Evolutionary conservation across 2,888 invertebrate species (phyloP).

Genomic region (Pyrrhosoma nymphula): DNA sequence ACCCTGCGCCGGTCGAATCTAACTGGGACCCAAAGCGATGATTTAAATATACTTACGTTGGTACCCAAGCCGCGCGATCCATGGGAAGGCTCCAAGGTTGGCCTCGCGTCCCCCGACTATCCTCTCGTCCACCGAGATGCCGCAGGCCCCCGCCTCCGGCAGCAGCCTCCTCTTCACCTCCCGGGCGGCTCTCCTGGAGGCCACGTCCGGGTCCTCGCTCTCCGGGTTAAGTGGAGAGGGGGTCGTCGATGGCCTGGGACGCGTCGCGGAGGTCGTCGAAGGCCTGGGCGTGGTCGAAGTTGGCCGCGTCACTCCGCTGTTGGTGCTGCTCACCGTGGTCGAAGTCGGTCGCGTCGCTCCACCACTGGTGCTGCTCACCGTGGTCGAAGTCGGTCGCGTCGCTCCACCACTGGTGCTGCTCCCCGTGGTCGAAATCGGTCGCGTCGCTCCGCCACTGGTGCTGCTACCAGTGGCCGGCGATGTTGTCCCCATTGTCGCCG

Average conservation of each 20-base stretch:
- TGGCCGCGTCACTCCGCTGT: not conserved
- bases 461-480: not conserved
- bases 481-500: not conserved
- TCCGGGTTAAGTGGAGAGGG: not conserved
- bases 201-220: not conserved
- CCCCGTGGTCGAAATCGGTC: not conserved
- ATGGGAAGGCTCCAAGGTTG: conserved; percentile 82
- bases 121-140: conserved; percentile 80
- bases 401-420: not conserved
- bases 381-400: not conserved
- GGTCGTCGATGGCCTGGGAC: not conserved
- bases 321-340: not conserved
- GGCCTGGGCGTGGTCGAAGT: not conserved
- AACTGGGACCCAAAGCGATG: too few relatives aligned
- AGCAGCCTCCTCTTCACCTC: conserved; percentile 80
- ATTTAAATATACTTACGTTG: conserved; percentile 71
- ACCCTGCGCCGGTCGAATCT: too few relatives aligned
- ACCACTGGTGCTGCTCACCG: not conserved
- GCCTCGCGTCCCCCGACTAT: conserved; percentile 84
- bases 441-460: not conserved
- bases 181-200: conserved; percentile 26
- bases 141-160: conserved; percentile 78
- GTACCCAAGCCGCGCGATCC: conserved; percentile 83
- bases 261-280: not conserved
- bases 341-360: not conserved